These are phyloP conservation scores for Ia io DNA, from an alignment of 2,113 vertebrate genomes.

Conservation along the genomic window DNA sequence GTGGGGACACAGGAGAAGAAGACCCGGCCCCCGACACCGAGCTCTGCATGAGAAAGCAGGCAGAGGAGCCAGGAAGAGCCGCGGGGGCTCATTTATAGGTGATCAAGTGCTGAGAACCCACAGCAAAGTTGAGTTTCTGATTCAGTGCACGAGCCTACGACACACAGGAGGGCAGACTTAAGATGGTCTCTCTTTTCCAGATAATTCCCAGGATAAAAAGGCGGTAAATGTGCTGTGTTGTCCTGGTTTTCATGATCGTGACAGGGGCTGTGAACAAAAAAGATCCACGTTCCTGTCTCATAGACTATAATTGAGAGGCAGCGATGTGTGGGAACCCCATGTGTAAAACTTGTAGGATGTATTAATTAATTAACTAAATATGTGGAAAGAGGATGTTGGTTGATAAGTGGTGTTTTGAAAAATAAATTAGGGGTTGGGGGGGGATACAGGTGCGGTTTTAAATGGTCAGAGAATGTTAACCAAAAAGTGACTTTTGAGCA, in stretches of 20 bases:
- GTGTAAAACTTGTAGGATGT: not conserved
- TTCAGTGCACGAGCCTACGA: not conserved
- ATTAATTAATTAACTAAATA: not conserved
- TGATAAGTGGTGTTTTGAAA: not conserved
- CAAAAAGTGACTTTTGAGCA: not conserved
- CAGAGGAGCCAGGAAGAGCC: not conserved
- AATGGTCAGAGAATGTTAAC: not conserved
- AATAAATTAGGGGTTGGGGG: not conserved
- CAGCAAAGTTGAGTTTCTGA: not conserved
- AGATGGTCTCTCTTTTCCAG: not conserved
- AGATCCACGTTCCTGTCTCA: not conserved
- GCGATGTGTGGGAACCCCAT: not conserved
- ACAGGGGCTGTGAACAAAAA: not conserved
- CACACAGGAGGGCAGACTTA: not conserved
- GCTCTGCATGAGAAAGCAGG: not conserved
- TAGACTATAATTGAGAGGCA: not conserved
- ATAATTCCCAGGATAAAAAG: not conserved
- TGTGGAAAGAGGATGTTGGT: not conserved
- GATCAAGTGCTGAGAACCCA: not conserved
- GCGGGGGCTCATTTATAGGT: not conserved
- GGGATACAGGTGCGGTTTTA: not conserved
- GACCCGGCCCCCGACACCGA: not conserved
- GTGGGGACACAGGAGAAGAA: not conserved
- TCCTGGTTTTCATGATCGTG: not conserved
- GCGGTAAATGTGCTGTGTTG: not conserved